A percentile compares a stretch with the other conserved stretches of the same genome.
phyloP scores from a whole-genome alignment of 2,113 vertebrate genomes.

The Periophthalmodon schlosseri region DNA sequence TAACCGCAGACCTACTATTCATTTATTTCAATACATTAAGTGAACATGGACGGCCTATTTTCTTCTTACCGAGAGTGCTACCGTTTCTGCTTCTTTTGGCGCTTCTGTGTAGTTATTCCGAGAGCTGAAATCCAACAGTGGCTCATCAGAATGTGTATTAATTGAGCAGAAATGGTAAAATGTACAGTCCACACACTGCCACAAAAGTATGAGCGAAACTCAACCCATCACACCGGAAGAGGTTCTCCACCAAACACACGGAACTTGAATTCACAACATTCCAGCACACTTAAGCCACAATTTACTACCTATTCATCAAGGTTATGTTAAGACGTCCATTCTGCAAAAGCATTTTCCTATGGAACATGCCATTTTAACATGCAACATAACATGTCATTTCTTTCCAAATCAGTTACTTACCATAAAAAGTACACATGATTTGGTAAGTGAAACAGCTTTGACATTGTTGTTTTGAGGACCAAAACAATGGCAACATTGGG shows the following conservation, averaged over 20 bases:
- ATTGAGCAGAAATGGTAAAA: neutral
- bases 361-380: neutral
- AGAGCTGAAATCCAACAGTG: constrained; percentile 67
- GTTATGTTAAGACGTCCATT: neutral
- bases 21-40: neutral
- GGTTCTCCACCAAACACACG: neutral
- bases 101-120: neutral
- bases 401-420: too few species aligned
- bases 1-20: neutral
- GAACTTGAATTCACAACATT: neutral
- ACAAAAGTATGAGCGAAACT: neutral
- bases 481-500: too few species aligned
- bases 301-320: neutral
- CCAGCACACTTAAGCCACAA: too few species aligned
- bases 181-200: neutral
- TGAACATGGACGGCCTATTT: constrained; percentile 1
- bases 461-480: too few species aligned
- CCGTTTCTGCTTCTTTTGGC: constrained; percentile 19
- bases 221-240: neutral
- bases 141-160: constrained; percentile 32
- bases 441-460: too few species aligned
- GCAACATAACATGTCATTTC: too few species aligned
- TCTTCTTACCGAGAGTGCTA: constrained; percentile 60
- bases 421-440: too few species aligned
- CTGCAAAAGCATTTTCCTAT: neutral